A percentile compares a stretch with the other conserved stretches of the same genome.
These are phyloP conservation scores for Pseudomyrmex flavicornis DNA, from an alignment of 1,140 invertebrate species.

Conservation along the genomic window DNA sequence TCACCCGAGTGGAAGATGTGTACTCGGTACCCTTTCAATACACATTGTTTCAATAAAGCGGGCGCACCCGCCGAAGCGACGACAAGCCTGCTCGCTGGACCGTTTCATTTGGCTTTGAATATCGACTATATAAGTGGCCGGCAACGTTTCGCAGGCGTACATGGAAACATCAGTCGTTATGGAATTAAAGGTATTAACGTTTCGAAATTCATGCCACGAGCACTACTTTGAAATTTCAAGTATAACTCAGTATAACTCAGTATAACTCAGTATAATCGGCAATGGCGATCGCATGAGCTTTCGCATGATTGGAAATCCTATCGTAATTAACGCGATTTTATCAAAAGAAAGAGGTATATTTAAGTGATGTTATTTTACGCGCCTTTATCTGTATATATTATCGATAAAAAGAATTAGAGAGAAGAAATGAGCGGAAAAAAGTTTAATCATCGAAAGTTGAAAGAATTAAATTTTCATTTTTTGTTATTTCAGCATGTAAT, in stretches of 20 bases:
- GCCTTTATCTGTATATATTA: not conserved
- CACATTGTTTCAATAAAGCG: slow-evolving; percentile 47
- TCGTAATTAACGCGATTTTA: not conserved
- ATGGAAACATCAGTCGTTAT: slow-evolving; percentile 18
- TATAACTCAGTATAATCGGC: slow-evolving; percentile 27
- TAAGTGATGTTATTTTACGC: not conserved
- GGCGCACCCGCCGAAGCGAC: not conserved
- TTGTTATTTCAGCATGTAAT: slow-evolving; percentile 10
- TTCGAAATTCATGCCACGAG: not conserved
- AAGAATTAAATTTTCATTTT: not conserved
- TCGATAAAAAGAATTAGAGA: too few relatives aligned
- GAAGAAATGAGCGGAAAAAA: not conserved
- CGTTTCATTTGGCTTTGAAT: slow-evolving; percentile 48
- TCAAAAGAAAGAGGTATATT: not conserved
- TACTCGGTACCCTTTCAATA: slow-evolving; percentile 13
- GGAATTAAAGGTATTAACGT: slow-evolving; percentile 46
- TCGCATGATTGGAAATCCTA: not conserved
- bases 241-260: not conserved
- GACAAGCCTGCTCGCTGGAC: slow-evolving; percentile 32
- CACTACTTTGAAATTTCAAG: slow-evolving; percentile 4
- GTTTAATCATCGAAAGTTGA: not conserved
- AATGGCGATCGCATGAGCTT: not conserved
- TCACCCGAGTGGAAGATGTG: not conserved
- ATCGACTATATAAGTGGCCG: slow-evolving; percentile 39
- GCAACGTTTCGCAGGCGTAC: slow-evolving; percentile 25